These are phyloP conservation scores for Erythrolamprus reginae DNA, from an alignment of 2,113 vertebrate genomes.

Conservation along the genomic window DNA sequence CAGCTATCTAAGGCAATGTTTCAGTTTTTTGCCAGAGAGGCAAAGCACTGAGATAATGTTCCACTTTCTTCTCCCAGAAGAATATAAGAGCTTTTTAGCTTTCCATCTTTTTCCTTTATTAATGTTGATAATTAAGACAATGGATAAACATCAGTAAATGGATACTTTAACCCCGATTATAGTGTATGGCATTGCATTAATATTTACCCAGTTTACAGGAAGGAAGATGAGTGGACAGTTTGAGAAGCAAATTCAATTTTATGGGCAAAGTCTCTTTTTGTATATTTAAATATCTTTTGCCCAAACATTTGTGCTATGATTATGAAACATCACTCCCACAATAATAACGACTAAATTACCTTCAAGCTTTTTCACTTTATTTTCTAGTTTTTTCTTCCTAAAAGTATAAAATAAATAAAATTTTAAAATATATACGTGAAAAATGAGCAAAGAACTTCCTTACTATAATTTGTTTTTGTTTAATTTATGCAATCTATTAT, in stretches of 20 bases:
- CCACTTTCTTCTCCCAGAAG: background rate
- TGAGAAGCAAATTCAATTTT: background rate
- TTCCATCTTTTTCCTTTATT: background rate
- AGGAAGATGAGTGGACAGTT: background rate
- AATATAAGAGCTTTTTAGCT: background rate
- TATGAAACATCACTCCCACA: background rate
- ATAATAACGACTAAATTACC: slow-evolving; percentile 62
- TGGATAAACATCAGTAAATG: background rate
- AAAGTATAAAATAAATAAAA: slow-evolving; percentile 28
- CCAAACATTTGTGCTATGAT: background rate
- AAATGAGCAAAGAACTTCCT: background rate
- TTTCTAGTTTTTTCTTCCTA: slow-evolving; percentile 86
- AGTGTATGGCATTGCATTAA: background rate
- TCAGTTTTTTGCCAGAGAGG: background rate
- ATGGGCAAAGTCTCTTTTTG: background rate
- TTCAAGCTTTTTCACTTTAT: slow-evolving; percentile 82
- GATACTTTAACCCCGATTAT: background rate
- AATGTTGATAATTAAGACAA: background rate
- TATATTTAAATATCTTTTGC: background rate
- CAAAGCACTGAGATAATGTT: background rate
- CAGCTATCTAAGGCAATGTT: background rate
- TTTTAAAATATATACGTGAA: background rate
- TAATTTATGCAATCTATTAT: background rate
- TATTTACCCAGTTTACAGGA: background rate
- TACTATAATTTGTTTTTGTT: background rate